phyloP scores from a whole-genome alignment of 2,113 vertebrate species.

The Fukomys damarensis region DNA sequence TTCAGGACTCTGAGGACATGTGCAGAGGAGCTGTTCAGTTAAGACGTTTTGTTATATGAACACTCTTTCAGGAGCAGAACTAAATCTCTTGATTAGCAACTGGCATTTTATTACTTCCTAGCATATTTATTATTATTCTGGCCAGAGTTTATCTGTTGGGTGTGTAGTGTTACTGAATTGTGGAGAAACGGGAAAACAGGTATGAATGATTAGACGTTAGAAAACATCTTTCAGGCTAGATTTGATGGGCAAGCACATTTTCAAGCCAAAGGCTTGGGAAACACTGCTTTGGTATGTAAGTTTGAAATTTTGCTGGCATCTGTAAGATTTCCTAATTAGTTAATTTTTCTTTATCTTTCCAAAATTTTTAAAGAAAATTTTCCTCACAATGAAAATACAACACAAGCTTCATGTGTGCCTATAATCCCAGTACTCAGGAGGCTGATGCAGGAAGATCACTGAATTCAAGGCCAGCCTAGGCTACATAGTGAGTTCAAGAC shows the following conservation, averaged over 20 bases:
- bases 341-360: neutral
- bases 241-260: neutral
- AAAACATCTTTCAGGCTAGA: neutral
- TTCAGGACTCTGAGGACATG: neutral
- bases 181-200: neutral
- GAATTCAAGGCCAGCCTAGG: neutral
- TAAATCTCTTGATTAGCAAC: neutral
- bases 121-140: neutral
- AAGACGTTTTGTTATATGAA: neutral
- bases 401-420: neutral
- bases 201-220: neutral
- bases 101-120: neutral
- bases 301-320: neutral
- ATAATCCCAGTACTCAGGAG: neutral
- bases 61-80: constrained; percentile 1
- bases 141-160: neutral
- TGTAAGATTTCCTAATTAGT: neutral
- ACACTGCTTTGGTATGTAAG: neutral
- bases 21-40: neutral
- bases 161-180: neutral
- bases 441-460: neutral
- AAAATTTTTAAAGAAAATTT: constrained; percentile 18
- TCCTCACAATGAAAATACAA: neutral
- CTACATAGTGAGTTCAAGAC: neutral
- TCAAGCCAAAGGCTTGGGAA: neutral